Base-by-base conservation (phyloP, 2,113 vertebrate species). In the Casuarius casuarius region DNA sequence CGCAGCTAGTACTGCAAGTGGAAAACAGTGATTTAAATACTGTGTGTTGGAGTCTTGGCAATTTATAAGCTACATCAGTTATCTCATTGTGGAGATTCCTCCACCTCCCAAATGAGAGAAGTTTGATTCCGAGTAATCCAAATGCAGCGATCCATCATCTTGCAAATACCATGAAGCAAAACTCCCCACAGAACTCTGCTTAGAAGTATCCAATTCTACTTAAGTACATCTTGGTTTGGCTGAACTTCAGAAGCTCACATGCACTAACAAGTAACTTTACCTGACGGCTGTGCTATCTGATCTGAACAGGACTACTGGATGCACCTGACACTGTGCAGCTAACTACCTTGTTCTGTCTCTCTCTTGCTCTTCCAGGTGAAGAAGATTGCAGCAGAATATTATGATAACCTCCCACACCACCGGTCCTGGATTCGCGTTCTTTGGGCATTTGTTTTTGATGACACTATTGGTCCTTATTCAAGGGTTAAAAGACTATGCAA, bases 371-470 rank as follows among this genome's bases (percentile, higher is more conserved):
- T 51, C 25, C 98, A 99, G 99, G 99, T 99, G 75, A 99, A 99
- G 97, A 98, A 98, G 98, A 99, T 99, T 1, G 99, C 99, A 31
- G 98, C 99, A 4, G 99, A 99, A 94, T 99, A 98, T 97, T 99
- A 99, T 0, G 98, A 99, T 97, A 97, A 97, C 49, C 98, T 99
- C 81, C 99, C 99, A 7, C 98, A 99, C 75, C 99, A 99, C 97
- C 98, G 98, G 54, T 99, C 99, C 65, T 99, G 99, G 99, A 95
- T 97, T 84, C 98, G 97, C 62, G 99, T 99, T 66, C 98, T 99
- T 56, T 99, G 99, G 99, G 99, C 99, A 95, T 99, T 99, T 84
- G 98, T 99, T 89, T 99, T 99, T 31, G 98, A 99, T 72, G 98
- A 99, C 94, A 98, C 97, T 92, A 97, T 99, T 59, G 98, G 99